Conservation (phyloP, 2,888 invertebrate species). For the Ditylenchus weischeri region DNA sequence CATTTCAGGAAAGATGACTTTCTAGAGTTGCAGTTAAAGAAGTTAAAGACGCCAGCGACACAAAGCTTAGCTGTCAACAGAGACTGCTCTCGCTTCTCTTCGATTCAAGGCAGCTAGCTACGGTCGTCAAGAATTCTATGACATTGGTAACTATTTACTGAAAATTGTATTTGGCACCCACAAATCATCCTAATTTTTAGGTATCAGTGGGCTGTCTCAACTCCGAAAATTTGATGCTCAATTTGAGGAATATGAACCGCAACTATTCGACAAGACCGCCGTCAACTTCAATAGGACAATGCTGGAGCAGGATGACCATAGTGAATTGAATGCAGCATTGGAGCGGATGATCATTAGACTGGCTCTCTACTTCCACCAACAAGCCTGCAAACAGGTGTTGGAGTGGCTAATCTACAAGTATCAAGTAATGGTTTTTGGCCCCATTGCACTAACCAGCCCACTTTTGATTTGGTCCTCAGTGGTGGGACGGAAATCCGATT, state of each 20-base stretch:
- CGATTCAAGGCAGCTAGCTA: conserved; percentile 78
- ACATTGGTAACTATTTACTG: conserved; percentile 68
- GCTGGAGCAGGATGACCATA: conserved; percentile 73
- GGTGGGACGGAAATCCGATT: no score
- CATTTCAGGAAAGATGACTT: conserved; percentile 49
- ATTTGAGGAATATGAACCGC: conserved; percentile 73
- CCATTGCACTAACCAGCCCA: not conserved
- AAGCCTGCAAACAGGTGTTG: conserved; percentile 80
- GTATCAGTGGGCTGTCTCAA: conserved; percentile 77
- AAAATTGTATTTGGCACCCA: no score
- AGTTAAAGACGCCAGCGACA: conserved; percentile 60
- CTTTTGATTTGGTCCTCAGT: no score
- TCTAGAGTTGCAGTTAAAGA: conserved; percentile 61
- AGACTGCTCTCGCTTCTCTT: conserved; percentile 75
- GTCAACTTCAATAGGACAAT: conserved; percentile 68
- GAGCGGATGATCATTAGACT: conserved; percentile 74
- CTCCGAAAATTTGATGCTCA: conserved; percentile 72
- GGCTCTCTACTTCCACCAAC: conserved; percentile 83
- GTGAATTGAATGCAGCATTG: conserved; percentile 73
- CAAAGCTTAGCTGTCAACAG: conserved; percentile 54
- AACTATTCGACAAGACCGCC: conserved; percentile 75
- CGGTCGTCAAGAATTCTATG: conserved; percentile 78
- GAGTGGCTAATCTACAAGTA: conserved; percentile 86
- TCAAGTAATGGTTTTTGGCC: conserved; percentile 33
- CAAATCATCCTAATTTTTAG: conserved; percentile 60